Base-by-base conservation (phyloP, 2,113 vertebrate genomes). In the Oryzias woworae region DNA sequence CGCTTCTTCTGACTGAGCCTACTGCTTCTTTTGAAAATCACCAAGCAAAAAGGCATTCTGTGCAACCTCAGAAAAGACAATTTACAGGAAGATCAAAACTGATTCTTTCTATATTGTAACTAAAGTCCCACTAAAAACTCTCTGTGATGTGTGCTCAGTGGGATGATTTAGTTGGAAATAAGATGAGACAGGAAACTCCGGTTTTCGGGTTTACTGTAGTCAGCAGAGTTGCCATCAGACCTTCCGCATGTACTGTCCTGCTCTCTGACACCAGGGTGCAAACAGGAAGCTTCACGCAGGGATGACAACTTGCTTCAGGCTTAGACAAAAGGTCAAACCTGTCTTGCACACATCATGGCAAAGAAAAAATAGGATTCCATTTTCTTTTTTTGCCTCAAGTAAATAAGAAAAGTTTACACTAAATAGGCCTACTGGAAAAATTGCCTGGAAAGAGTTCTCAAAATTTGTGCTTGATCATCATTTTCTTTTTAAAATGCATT, bases 241-340 rank as follows among this genome's bases (percentile, higher is more conserved):
- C 85, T 85, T 88, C 74, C 69, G 22, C 57, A 24, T 58, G 54
- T 36, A 31, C 79, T 69, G 69, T 83, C 84, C 71, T 77, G 63
- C 86, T 83, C 75, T 69, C 71, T 84, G 80, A 87, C 68, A 78
- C 74, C 66, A 83, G 70, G 62, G 63, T 80, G 66, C 81, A 86
- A 85, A 85, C 81, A 87, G 89, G 85, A 92, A 89, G 73, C 56
- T 36, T 58, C 63, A 47, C 58, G 61, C 58, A 42, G 48, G 53
- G 69, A 69, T 78, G 75, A 80, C 75, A 78, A 53, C 65, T 63
- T 69, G 47, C 28, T 64, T 51, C 36, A 51, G 49, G 14, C 62
- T 77, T 24, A 58, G 41, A 67, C 58, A 72, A 63, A 76, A 60
- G 53, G 64, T 73, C 66, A 62, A 41, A 70, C 48, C 18, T 45